Evolutionary conservation across 2,888 invertebrate genomes (phyloP), one percentile per base, ranked within the genome.

Genomic region (Apantesis nais): DNA sequence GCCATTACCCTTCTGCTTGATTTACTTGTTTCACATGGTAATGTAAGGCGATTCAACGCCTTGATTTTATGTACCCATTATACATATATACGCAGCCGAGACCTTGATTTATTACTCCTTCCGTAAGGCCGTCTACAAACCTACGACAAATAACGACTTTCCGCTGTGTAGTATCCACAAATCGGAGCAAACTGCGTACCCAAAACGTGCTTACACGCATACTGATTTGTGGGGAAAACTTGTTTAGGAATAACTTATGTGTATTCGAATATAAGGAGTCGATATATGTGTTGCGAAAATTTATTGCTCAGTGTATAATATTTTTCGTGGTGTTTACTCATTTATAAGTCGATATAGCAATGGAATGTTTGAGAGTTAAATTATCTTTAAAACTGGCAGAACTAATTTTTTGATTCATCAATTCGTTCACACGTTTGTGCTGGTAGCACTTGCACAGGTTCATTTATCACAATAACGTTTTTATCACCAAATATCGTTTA

Each of bases 11-110:
- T 77, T 72, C 74, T 34, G 76, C 52, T 41, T 81, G 75, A 75
- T 79, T 78, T 79, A 78, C 77, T 78, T 72, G 73, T 75, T 75
- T 76, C 68, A 78, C 66, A 77, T 78, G 78, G 73, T 75, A 78
- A 81, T 79, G 74, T 68, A 60, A 58, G 74, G 74, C 68, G 75
- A 62, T 65, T 48, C 29, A 55, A 62, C 68, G 73, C 67, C 67
- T 68, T 71, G 74, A 75, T 70, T 78, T 71, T 67, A 75, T 68
- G 70, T 72, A 72, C 67, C 31, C 25, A 67, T 34, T 48, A 39
- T 61, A 52, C 70, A 63, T 70, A 65, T 74, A 73, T 72, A 72
- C 31, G 65, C 44, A 34, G n/a, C 19, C 16, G 31, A 12, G 71
- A 16, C 14, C 34, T 58, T 64, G 71, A 71, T 67, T 64, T 67